Percentiles rank a stretch among this genome's conserved stretches.
These are phyloP conservation scores for Meriones psammophilus DNA, from an alignment of 2,797 vertebrate species.

Conservation along the genomic window DNA sequence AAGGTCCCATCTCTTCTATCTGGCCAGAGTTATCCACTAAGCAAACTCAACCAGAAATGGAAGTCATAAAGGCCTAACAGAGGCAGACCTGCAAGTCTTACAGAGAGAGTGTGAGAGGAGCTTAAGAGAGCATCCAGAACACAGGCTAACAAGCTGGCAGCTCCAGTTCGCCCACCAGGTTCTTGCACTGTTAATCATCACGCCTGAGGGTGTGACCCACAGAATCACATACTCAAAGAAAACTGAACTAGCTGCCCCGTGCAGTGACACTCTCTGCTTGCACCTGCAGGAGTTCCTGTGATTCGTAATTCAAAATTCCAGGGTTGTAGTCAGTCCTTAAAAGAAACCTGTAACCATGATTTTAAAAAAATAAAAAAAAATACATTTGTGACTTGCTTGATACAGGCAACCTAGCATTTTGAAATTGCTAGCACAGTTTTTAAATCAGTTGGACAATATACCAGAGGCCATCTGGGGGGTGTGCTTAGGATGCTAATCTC, in stretches of 20 bases:
- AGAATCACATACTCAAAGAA: not conserved
- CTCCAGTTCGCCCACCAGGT: not conserved
- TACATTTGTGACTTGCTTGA: not conserved
- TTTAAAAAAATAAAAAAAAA: not conserved
- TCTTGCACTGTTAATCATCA: too few relatives aligned
- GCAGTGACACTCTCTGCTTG: fast-evolving
- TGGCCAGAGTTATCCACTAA: not conserved
- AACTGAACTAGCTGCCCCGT: too few relatives aligned
- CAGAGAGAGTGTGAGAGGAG: too few relatives aligned
- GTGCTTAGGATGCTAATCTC: not conserved
- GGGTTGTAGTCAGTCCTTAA: not conserved
- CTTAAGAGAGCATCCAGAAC: not conserved
- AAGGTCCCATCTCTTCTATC: not conserved
- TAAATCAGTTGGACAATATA: not conserved
- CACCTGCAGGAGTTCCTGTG: not conserved
- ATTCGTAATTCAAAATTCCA: not conserved
- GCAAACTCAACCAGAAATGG: not conserved
- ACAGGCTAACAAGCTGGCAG: too few relatives aligned
- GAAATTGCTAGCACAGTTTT: not conserved
- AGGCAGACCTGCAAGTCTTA: not conserved
- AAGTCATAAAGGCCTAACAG: not conserved
- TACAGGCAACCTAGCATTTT: not conserved
- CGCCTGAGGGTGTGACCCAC: not conserved
- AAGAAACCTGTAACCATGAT: not conserved
- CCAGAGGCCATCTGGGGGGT: not conserved